Evolutionary conservation across 2,797 vertebrate genomes (phyloP).

Genomic region (Pangasius sanitwongsei): DNA sequence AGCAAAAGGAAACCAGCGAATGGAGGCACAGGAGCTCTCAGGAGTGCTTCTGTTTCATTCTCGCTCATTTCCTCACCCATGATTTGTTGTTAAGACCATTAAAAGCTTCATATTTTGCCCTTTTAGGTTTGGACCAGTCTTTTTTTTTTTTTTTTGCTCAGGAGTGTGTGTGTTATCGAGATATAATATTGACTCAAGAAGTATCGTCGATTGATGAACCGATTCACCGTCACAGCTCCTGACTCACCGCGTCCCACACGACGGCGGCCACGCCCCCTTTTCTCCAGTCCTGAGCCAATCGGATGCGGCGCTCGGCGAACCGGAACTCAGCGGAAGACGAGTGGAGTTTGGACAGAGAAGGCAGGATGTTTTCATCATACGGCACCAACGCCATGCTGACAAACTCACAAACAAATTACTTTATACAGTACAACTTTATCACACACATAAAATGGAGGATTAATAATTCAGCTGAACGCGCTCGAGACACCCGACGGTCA

Average conservation of each 20-base stretch:
- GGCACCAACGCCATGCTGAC: conserved; percentile 78
- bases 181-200: background rate
- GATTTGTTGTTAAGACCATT: too few species aligned
- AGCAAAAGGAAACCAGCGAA: too few species aligned
- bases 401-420: too few species aligned
- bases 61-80: too few species aligned
- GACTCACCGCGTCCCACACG: conserved; percentile 93
- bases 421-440: background rate
- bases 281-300: conserved; percentile 88
- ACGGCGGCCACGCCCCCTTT: conserved; percentile 89
- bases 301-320: conserved; percentile 81
- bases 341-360: conserved; percentile 83
- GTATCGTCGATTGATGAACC: background rate
- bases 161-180: background rate
- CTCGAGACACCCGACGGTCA: background rate
- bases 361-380: conserved; percentile 66
- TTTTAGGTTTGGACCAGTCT: too few species aligned
- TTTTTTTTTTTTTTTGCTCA: too few species aligned
- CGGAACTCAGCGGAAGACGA: conserved; percentile 77
- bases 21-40: too few species aligned
- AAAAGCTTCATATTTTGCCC: too few species aligned
- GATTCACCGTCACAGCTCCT: background rate
- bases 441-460: background rate
- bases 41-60: too few species aligned
- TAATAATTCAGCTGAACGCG: background rate